Evolutionary conservation across 2,888 invertebrate species (phyloP).

Genomic region (Hemithea aestivaria): DNA sequence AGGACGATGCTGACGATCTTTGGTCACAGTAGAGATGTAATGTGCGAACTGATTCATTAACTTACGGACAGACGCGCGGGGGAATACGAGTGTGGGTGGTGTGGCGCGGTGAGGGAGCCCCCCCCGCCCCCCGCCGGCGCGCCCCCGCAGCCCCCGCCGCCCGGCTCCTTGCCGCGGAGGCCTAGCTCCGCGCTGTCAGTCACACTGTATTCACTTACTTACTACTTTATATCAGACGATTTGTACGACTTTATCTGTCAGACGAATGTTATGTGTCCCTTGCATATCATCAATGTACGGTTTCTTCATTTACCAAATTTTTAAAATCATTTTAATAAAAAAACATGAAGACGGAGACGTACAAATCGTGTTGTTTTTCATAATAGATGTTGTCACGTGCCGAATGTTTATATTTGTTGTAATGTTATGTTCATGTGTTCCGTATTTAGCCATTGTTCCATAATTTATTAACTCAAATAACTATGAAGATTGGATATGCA

Average conservation of each 20-base stretch:
- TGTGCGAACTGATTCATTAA: too few relatives aligned
- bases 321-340: too few relatives aligned
- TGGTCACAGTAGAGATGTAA: too few relatives aligned
- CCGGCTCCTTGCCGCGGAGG: constrained; percentile 52
- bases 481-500: too few relatives aligned
- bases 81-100: constrained; percentile 41
- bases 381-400: constrained; percentile 51
- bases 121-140: constrained; percentile 9
- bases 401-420: constrained; percentile 14
- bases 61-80: constrained; percentile 9
- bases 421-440: constrained; percentile 5
- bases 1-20: too few relatives aligned
- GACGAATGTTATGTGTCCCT: too few relatives aligned
- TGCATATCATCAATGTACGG: too few relatives aligned
- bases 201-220: constrained; percentile 19
- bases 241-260: too few relatives aligned
- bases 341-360: constrained; percentile 6
- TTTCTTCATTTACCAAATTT: too few relatives aligned
- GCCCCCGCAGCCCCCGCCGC: constrained; percentile 15
- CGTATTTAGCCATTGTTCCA: constrained; percentile 4
- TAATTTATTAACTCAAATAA: too few relatives aligned
- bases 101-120: constrained; percentile 39
- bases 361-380: constrained; percentile 14
- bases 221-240: too few relatives aligned
- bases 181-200: constrained; percentile 58